Percentiles rank a stretch among this genome's conserved stretches.
phyloP scores from a whole-genome alignment of 2,888 invertebrate species.

The Sphaerophoria rueppellii region DNA sequence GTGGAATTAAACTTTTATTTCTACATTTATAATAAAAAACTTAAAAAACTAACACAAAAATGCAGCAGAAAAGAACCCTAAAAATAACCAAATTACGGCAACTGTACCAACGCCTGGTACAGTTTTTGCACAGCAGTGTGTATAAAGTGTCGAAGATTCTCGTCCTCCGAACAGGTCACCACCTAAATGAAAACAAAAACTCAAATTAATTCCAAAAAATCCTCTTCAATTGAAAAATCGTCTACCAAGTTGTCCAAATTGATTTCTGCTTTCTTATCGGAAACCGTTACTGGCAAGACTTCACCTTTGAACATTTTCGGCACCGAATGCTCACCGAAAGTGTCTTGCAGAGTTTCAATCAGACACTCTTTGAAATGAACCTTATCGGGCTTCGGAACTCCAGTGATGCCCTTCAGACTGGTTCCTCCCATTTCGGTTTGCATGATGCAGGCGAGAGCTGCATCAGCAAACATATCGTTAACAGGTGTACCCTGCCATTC shows the following conservation, averaged over 20 bases:
- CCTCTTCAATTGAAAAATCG: background rate
- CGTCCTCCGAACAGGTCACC: slow-evolving; percentile 92
- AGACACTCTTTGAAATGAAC: slow-evolving; percentile 92
- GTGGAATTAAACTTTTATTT: slow-evolving; percentile 13
- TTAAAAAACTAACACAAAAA: slow-evolving; percentile 21
- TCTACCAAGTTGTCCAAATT: slow-evolving; percentile 88
- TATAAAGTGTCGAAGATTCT: slow-evolving; percentile 91
- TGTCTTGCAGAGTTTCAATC: slow-evolving; percentile 86
- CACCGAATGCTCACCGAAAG: slow-evolving; percentile 97
- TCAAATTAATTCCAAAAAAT: background rate
- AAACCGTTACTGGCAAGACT: slow-evolving; percentile 91
- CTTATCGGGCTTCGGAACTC: slow-evolving; percentile 90
- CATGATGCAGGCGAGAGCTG: slow-evolving; percentile 93
- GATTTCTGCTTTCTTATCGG: slow-evolving; percentile 92
- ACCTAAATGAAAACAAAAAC: slow-evolving; percentile 83
- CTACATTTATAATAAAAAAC: background rate
- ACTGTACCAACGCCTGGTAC: slow-evolving; percentile 89
- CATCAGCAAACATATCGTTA: slow-evolving; percentile 99
- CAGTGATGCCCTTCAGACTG: slow-evolving; percentile 85
- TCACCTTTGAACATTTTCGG: slow-evolving; percentile 97
- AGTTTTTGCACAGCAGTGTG: slow-evolving; percentile 93
- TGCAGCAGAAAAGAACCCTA: no score
- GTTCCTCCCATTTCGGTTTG: slow-evolving; percentile 89
- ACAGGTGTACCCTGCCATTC: slow-evolving; percentile 98
- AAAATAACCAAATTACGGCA: slow-evolving; percentile 66